Evolutionary conservation across 2,888 invertebrate genomes (phyloP), one percentile per base, ranked within the genome.

Genomic region (Campaea margaritaria): DNA sequence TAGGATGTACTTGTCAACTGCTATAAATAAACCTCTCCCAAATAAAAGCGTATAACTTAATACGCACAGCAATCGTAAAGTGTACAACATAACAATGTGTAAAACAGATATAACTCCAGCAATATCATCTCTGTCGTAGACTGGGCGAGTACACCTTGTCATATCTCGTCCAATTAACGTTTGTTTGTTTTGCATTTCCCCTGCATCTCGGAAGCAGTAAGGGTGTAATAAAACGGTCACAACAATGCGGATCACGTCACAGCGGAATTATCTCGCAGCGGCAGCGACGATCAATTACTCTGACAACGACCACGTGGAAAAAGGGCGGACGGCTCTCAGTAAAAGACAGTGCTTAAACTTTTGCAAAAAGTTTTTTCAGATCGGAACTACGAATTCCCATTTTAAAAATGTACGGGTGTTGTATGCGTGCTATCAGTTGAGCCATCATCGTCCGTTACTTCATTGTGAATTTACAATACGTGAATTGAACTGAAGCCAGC

Each of bases 201-300:
- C 72, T 82, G 82, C 83, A 82, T 79, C 79, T 79, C 74, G 73
- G 73, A 72, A 75, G 70, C 74, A 75, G 72, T 74, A 74, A 80
- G 76, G 76, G 74, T 73, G 81, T 79, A 85, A 85, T 86, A 85
- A 86, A 87, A 86, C 80, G 77, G 78, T 81, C 77, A 80, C 81
- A 84, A 85, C 85, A 87, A 90, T 89, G 87, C 90, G 84, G 87
- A 88, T 89, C 90, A 89, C 89, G 90, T 89, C 88, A 89, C 82
- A 72, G 68, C 78, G 80, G 87, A 87, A 88, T 89, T 89, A 90
- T 89, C 89, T 89, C 84, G 83, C 85, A 76, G 81, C 83, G 85
- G 84, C 83, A 79, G 78, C 80, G 82, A 82, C 89, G 87, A 91
- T 91, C 90, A 90, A 90, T 91, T 89, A 89, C 86, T 81, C 81